Conservation (phyloP, 2,888 invertebrate genomes). For the Smittia sp. region DNA sequence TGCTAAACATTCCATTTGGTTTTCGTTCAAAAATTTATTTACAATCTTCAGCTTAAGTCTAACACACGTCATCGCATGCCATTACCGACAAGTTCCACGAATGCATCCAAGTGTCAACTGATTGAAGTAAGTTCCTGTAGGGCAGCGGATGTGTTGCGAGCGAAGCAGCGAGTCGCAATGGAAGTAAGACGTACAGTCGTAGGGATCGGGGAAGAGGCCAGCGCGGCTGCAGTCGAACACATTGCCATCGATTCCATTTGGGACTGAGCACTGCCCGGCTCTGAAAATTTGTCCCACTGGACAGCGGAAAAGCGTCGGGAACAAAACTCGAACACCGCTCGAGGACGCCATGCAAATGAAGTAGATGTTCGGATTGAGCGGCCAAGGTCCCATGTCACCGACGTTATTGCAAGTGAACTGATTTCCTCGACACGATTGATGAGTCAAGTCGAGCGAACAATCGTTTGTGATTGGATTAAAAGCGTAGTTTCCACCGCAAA, state of each 20-base stretch:
- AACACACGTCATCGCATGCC: neutral
- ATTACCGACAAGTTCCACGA: conserved; percentile 14
- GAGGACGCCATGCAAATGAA: conserved; percentile 33
- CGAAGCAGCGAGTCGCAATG: conserved; percentile 38
- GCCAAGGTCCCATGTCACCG: conserved; percentile 40
- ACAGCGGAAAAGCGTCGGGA: conserved; percentile 33
- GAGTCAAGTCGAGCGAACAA: conserved; percentile 48
- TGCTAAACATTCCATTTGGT: neutral
- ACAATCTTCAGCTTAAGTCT: neutral
- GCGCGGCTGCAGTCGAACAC: conserved; percentile 45
- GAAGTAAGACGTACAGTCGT: conserved; percentile 42
- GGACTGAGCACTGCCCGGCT: neutral
- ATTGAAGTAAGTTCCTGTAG: conserved; percentile 21
- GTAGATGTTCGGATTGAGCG: conserved; percentile 33
- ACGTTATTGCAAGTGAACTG: conserved; percentile 49
- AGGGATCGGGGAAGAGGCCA: conserved; percentile 51
- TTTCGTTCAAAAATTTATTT: conserved; percentile 1
- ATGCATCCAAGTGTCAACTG: neutral
- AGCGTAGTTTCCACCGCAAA: conserved; percentile 51
- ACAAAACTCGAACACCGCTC: conserved; percentile 32
- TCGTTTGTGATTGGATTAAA: conserved; percentile 50
- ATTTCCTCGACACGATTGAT: conserved; percentile 47
- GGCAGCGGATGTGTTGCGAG: conserved; percentile 20
- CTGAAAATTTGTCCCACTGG: conserved; percentile 10
- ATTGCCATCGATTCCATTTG: conserved; percentile 19